Conservation (phyloP, 2,888 invertebrate genomes). For the Troglohyphantes excavatus region DNA sequence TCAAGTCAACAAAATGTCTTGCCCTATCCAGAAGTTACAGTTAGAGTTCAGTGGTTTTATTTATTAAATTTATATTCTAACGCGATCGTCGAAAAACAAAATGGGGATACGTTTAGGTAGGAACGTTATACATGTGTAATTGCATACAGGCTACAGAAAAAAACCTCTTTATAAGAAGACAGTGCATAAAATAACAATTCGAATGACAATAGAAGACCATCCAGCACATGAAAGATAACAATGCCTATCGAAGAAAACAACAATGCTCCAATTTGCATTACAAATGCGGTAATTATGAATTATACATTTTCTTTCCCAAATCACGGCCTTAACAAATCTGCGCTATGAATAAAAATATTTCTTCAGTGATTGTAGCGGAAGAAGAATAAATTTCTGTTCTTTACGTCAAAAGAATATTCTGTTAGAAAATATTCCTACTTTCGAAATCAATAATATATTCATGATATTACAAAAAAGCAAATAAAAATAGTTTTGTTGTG, state of each 20-base stretch:
- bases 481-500: background rate
- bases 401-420: background rate
- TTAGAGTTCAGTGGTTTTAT: too few species aligned
- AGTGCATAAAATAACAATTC: constrained; percentile 39
- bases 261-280: constrained; percentile 27
- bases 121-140: background rate
- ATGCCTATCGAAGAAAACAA: constrained; percentile 1
- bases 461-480: background rate
- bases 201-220: background rate
- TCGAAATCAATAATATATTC: background rate
- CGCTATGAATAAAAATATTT: constrained; percentile 19
- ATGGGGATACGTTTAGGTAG: too few species aligned
- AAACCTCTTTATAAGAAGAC: background rate
- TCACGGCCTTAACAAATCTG: background rate
- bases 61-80: too few species aligned
- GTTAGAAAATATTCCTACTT: background rate
- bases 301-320: constrained; percentile 11
- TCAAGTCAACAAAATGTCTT: too few species aligned
- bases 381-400: background rate
- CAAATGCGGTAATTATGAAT: constrained; percentile 40
- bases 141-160: background rate
- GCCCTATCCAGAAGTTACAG: too few species aligned
- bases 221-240: constrained; percentile 18
- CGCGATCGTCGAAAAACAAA: too few species aligned
- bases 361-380: background rate